phyloP scores from a whole-genome alignment of 2,797 vertebrate genomes.

The Sebastes kiyomatsui region DNA sequence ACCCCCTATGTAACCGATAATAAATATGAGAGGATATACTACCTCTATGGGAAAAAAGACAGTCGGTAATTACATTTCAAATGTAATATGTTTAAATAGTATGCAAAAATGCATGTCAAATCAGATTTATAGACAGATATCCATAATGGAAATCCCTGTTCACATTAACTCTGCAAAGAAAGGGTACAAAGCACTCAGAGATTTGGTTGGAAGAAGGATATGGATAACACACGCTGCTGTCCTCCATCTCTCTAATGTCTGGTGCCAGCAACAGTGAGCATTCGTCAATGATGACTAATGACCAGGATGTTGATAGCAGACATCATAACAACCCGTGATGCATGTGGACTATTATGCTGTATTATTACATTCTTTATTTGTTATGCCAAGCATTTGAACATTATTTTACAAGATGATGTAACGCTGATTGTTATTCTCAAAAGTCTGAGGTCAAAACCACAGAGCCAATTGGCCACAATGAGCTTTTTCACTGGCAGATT shows the following conservation, averaged over 20 bases:
- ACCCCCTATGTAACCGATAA: neutral
- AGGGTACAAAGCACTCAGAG: constrained; percentile 48
- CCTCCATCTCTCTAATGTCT: constrained; percentile 50
- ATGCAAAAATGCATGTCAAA: neutral
- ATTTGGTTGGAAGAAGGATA: constrained; percentile 35
- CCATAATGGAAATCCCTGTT: constrained; percentile 15
- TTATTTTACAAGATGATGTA: constrained; percentile 9
- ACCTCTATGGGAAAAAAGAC: neutral
- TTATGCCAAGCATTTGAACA: constrained; percentile 29
- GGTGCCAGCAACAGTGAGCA: constrained; percentile 42
- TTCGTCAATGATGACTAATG: constrained; percentile 66
- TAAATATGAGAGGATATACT: constrained; percentile 4
- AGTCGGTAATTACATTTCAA: constrained; percentile 23
- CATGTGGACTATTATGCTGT: constrained; percentile 48
- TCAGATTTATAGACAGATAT: neutral
- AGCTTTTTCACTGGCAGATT: constrained; percentile 19
- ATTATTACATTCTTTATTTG: constrained; percentile 57
- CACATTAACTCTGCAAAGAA: constrained; percentile 45
- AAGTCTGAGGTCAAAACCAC: neutral
- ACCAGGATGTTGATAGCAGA: constrained; percentile 49
- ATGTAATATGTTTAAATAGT: constrained; percentile 9
- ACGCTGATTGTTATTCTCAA: constrained; percentile 28
- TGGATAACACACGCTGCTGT: constrained; percentile 22
- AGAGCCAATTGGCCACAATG: neutral
- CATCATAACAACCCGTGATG: constrained; percentile 59